These are phyloP conservation scores for Alentia gelatinosa DNA, from an alignment of 2,888 invertebrate species.

Conservation along the genomic window DNA sequence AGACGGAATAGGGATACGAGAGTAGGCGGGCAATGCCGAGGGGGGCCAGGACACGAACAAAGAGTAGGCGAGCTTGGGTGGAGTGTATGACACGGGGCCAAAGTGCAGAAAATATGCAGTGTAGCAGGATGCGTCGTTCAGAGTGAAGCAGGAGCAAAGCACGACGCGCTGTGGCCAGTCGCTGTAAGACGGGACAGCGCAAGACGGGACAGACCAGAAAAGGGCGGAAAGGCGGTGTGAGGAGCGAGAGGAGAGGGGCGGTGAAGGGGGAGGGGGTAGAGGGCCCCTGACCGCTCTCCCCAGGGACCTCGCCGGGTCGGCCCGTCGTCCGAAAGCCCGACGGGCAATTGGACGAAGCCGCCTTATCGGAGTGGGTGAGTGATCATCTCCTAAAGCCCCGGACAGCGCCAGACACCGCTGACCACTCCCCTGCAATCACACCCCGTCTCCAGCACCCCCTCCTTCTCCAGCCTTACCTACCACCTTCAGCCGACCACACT, in stretches of 20 bases:
- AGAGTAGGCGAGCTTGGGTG: no score
- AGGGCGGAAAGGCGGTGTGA: background rate
- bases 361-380: constrained; percentile 34
- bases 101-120: no score
- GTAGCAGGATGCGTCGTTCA: no score
- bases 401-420: constrained; percentile 33
- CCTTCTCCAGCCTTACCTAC: background rate
- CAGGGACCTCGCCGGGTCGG: background rate
- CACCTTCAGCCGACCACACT: background rate
- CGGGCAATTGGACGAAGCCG: background rate
- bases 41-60: no score
- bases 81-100: no score
- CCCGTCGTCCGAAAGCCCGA: background rate
- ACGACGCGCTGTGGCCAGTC: no score
- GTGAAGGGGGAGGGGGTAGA: background rate
- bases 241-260: background rate
- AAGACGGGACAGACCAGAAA: no score
- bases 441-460: background rate
- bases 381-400: constrained; percentile 30
- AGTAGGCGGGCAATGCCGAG: no score
- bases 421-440: constrained; percentile 35
- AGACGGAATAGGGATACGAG: no score
- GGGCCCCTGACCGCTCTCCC: background rate
- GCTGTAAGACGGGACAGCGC: no score
- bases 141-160: no score